These are phyloP conservation scores for Uria lomvia DNA, from an alignment of 2,113 vertebrate genomes.

Conservation along the genomic window DNA sequence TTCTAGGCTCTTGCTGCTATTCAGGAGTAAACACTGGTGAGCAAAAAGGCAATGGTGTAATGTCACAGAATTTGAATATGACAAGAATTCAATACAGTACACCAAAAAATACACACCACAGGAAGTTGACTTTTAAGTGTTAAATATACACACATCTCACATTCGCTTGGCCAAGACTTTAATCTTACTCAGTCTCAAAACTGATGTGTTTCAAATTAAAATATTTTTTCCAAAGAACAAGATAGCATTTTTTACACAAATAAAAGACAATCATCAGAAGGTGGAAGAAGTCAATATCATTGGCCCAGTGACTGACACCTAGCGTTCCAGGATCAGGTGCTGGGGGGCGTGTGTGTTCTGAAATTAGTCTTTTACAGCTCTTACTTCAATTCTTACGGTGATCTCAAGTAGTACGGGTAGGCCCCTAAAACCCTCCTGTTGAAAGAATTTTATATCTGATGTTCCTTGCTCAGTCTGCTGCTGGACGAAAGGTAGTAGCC, in stretches of 20 bases:
- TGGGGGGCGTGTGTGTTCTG: too few species aligned
- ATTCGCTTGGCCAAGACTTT: neutral
- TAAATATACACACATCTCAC: neutral
- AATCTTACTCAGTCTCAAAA: neutral
- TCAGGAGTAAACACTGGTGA: neutral
- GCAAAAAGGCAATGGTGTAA: neutral
- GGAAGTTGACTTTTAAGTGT: neutral
- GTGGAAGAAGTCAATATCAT: neutral
- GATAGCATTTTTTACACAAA: neutral
- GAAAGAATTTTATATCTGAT: neutral
- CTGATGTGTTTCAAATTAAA: neutral
- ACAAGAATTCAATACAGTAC: neutral
- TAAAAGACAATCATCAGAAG: neutral
- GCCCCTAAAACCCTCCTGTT: neutral
- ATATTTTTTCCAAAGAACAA: neutral
- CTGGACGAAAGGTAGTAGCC: neutral
- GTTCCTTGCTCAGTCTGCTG: neutral
- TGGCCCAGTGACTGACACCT: neutral
- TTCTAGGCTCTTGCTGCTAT: neutral
- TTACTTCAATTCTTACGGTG: neutral
- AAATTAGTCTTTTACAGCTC: neutral
- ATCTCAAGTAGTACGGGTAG: neutral
- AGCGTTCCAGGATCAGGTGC: neutral
- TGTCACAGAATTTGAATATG: neutral
- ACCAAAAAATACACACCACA: neutral